Evolutionary conservation across 2,113 vertebrate genomes (phyloP).

Genomic region (Sapayoa aenigma): DNA sequence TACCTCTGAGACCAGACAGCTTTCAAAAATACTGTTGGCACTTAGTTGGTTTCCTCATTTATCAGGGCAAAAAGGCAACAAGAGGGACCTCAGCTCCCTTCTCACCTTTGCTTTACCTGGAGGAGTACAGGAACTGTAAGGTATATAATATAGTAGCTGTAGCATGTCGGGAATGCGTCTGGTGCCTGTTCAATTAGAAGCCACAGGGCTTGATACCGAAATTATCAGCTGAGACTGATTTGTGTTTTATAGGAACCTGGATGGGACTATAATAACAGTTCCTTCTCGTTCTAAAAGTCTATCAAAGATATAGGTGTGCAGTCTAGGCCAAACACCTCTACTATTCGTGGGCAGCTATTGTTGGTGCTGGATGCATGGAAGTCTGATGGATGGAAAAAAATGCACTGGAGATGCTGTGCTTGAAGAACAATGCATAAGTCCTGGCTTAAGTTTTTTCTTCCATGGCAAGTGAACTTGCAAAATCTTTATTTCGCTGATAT

Average conservation of each 20-base stretch:
- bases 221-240: not conserved
- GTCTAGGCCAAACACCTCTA: not conserved
- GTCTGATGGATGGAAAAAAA: not conserved
- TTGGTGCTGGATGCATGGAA: not conserved
- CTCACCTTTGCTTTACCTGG: not conserved
- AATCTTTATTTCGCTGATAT: not conserved
- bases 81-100: not conserved
- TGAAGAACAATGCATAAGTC: not conserved
- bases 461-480: not conserved
- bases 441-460: not conserved
- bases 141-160: not conserved
- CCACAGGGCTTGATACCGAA: not conserved
- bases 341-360: not conserved
- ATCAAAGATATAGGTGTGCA: not conserved
- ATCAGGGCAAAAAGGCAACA: not conserved
- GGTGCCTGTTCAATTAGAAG: not conserved
- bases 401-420: not conserved
- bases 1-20: not conserved
- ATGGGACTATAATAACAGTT: not conserved
- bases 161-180: accelerated
- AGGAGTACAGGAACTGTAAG: not conserved
- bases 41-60: not conserved
- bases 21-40: not conserved
- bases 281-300: not conserved
- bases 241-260: not conserved